A percentile compares a stretch with the other conserved stretches of the same genome.
These are phyloP conservation scores for Hyperoplus immaculatus DNA, from an alignment of 2,797 vertebrate species.

Conservation along the genomic window DNA sequence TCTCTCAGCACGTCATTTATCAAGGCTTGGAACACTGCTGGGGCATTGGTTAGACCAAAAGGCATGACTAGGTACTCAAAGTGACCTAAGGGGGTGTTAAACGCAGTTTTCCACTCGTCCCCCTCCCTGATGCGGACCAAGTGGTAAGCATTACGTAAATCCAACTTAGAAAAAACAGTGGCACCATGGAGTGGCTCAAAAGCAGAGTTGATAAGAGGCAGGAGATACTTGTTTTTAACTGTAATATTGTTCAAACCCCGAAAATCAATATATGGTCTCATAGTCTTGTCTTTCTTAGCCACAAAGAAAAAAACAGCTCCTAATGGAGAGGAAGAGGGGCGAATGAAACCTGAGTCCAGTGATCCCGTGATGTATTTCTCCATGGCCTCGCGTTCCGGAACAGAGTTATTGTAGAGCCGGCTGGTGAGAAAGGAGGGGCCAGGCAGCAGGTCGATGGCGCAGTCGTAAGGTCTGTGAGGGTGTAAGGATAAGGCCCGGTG, in stretches of 20 bases:
- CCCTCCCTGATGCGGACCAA: neutral
- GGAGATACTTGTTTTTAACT: neutral
- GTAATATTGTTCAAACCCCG: neutral
- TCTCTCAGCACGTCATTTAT: neutral
- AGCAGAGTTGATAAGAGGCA: neutral
- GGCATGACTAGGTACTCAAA: neutral
- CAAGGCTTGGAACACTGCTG: neutral
- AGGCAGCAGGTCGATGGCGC: no score
- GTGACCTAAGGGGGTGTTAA: neutral
- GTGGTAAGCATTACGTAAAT: neutral
- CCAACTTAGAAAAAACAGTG: neutral
- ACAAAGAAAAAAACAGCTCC: neutral
- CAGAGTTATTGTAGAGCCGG: no score
- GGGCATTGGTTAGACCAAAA: neutral
- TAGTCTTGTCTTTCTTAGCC: neutral
- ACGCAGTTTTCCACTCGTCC: neutral
- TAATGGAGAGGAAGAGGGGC: no score
- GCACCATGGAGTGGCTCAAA: neutral
- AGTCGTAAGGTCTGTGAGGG: no score
- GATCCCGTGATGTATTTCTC: no score
- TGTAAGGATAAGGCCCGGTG: no score
- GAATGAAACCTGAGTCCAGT: no score
- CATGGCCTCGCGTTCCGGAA: no score
- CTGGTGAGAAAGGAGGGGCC: no score
- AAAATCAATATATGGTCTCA: neutral